These are phyloP conservation scores for Heliangelus exortis DNA, from an alignment of 2,797 vertebrate species.

Conservation along the genomic window DNA sequence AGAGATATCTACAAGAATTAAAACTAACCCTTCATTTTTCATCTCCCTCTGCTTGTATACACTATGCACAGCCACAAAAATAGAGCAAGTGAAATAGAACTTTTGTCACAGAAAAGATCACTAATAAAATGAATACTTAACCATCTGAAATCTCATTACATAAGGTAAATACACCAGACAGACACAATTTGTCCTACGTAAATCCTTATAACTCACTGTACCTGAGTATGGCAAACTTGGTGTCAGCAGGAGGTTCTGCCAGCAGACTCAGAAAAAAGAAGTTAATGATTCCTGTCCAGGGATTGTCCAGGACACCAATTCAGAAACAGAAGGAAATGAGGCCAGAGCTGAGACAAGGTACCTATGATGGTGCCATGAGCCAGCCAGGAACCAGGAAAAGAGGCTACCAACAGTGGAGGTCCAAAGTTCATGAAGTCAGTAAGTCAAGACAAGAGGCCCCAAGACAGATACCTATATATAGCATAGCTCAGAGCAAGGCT, in stretches of 20 bases:
- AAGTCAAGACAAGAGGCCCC: neutral
- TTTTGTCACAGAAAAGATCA: neutral
- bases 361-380: accelerated
- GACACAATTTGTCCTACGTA: neutral
- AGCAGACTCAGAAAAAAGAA: neutral
- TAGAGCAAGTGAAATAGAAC: neutral
- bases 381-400: neutral
- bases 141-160: neutral
- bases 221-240: neutral
- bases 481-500: accelerated
- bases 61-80: neutral
- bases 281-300: accelerated
- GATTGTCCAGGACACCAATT: accelerated
- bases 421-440: accelerated
- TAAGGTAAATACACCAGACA: neutral
- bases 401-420: neutral
- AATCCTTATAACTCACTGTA: neutral
- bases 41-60: neutral
- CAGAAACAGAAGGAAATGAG: accelerated
- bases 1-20: neutral
- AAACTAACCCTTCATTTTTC: neutral
- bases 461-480: accelerated
- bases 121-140: neutral
- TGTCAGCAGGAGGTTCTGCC: neutral
- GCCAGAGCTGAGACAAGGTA: neutral